Evolutionary conservation across 2,797 vertebrate species (phyloP).

Genomic region (Syndactyla subalaris): DNA sequence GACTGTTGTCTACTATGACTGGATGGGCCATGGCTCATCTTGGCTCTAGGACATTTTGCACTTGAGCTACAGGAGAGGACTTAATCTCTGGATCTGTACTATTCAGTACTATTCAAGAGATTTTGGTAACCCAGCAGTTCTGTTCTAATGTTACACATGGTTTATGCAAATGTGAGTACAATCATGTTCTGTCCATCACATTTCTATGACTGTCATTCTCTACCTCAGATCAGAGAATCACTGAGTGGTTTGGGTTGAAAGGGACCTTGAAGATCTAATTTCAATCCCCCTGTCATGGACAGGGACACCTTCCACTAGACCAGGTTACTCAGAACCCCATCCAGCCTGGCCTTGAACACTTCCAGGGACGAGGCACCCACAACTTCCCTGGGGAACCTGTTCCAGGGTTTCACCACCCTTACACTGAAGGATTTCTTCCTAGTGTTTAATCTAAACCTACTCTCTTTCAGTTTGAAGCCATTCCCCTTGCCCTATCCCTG

Average conservation of each 20-base stretch:
- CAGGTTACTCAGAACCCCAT: not conserved
- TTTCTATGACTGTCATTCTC: not conserved
- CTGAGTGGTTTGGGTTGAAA: not conserved
- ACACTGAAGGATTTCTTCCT: not conserved
- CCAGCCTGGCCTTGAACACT: not conserved
- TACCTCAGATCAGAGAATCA: not conserved
- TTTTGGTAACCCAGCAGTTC: not conserved
- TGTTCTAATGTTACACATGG: not conserved
- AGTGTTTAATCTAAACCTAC: not conserved
- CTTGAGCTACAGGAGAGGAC: not conserved
- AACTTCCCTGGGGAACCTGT: not conserved
- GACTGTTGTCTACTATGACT: no score
- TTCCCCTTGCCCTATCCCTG: no score
- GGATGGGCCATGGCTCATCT: not conserved
- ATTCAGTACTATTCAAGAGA: not conserved
- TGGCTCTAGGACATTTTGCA: not conserved
- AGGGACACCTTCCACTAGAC: not conserved
- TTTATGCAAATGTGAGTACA: not conserved
- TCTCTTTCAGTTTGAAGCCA: not conserved
- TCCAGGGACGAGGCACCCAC: not conserved
- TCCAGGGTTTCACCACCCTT: not conserved
- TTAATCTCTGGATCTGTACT: not conserved
- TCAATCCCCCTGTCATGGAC: not conserved
- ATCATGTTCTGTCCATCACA: not conserved
- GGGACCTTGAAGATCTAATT: not conserved